Conservation (phyloP, 2,888 invertebrate genomes). For the Amphipoea lucens region DNA sequence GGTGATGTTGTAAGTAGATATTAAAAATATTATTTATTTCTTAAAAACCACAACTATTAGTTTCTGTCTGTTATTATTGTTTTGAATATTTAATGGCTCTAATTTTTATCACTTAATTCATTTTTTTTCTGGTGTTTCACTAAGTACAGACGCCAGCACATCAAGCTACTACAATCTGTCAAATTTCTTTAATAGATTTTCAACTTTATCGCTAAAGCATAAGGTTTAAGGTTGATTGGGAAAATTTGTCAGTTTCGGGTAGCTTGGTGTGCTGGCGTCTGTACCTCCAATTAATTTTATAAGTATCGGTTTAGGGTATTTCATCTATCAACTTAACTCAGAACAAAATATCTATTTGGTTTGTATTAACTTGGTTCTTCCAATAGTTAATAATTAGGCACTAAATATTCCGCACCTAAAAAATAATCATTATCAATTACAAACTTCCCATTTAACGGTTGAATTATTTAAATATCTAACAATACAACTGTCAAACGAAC, state of each 20-base stretch:
- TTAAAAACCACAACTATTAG: background rate
- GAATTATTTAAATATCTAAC: slow-evolving; percentile 19
- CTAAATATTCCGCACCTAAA: background rate
- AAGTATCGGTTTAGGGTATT: background rate
- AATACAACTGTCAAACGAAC: slow-evolving; percentile 34
- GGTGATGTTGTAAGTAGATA: slow-evolving; percentile 37
- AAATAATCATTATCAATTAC: slow-evolving; percentile 21
- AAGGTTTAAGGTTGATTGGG: too few species aligned
- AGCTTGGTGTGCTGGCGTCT: too few species aligned
- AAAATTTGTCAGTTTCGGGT: too few species aligned
- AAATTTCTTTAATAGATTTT: too few species aligned
- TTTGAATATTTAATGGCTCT: background rate
- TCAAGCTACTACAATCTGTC: too few species aligned
- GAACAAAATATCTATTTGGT: background rate
- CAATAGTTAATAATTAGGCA: background rate
- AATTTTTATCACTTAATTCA: too few species aligned
- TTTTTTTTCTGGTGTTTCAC: background rate
- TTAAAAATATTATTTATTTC: background rate
- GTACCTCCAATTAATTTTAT: background rate
- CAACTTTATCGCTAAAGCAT: too few species aligned
- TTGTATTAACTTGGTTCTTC: background rate
- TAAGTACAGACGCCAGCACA: too few species aligned
- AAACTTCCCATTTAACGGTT: background rate
- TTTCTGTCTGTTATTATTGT: background rate
- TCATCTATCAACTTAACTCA: background rate